A percentile compares a stretch with the other conserved stretches of the same genome.
phyloP scores from a whole-genome alignment of 2,113 vertebrate species.

The Tympanuchus pallidicinctus region DNA sequence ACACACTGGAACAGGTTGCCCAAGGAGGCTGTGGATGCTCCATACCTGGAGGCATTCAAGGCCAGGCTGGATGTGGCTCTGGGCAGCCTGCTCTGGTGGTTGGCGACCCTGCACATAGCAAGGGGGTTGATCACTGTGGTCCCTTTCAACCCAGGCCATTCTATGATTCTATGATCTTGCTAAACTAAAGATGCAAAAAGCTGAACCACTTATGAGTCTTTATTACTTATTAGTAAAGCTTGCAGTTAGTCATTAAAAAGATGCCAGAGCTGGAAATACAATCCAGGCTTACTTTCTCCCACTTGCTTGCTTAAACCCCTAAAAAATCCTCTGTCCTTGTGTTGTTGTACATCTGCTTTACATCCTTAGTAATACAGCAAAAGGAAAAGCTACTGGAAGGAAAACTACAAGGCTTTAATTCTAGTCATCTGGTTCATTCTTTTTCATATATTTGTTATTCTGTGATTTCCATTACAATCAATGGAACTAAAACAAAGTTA shows the following conservation, averaged over 20 bases:
- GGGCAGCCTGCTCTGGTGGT: too few relatives aligned
- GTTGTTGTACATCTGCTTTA: neutral
- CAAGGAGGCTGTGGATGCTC: too few relatives aligned
- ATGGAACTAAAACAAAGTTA: neutral
- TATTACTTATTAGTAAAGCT: neutral
- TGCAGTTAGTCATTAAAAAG: neutral
- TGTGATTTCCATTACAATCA: neutral
- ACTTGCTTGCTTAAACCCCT: neutral
- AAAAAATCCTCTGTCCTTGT: neutral
- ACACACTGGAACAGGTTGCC: too few relatives aligned
- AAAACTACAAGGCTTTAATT: neutral
- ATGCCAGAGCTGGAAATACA: neutral
- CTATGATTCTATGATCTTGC: neutral
- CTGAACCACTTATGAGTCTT: neutral
- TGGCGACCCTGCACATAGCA: too few relatives aligned
- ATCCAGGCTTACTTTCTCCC: neutral
- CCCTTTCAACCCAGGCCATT: too few relatives aligned
- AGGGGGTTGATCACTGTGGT: too few relatives aligned
- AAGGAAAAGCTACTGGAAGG: neutral
- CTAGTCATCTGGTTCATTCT: neutral
- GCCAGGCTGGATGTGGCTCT: too few relatives aligned
- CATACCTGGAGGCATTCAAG: too few relatives aligned
- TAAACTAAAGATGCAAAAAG: neutral
- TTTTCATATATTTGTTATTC: neutral
- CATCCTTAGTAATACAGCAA: neutral